A percentile compares a stretch with the other conserved stretches of the same genome.
Evolutionary conservation across 2,113 vertebrate genomes (phyloP).

Genomic region (Gasterosteus aculeatus): DNA sequence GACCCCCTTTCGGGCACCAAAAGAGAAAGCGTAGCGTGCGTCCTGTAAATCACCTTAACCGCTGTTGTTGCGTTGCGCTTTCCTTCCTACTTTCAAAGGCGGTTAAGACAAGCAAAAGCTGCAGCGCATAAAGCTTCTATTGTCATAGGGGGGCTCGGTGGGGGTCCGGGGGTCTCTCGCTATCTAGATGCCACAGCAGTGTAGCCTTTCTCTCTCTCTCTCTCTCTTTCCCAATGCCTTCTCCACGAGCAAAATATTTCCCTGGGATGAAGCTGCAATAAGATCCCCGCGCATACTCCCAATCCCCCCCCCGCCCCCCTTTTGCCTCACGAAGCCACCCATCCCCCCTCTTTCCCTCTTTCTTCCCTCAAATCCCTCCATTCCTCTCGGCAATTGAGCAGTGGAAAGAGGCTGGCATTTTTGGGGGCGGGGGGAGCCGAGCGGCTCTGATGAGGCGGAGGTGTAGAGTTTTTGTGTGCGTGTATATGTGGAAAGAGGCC

Average conservation of each 20-base stretch:
- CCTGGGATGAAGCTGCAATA: constrained; percentile 77
- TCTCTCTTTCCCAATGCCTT: constrained; percentile 53
- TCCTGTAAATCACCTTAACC: not conserved
- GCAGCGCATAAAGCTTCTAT: constrained; percentile 66
- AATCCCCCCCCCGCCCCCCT: too few species aligned
- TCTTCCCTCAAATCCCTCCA: constrained; percentile 82
- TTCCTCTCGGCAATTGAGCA: constrained; percentile 80
- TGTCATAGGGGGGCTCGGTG: constrained; percentile 59
- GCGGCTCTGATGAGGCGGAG: constrained; percentile 67
- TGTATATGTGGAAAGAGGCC: constrained; percentile 38
- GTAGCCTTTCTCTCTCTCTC: constrained; percentile 69
- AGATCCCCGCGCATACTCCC: constrained; percentile 76
- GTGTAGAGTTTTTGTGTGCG: constrained; percentile 71
- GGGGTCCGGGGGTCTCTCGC: constrained; percentile 66
- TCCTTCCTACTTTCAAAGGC: constrained; percentile 53
- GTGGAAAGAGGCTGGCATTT: constrained; percentile 82
- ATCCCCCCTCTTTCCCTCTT: constrained; percentile 75
- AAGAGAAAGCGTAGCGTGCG: not conserved
- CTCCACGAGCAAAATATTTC: constrained; percentile 72
- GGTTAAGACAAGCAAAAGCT: constrained; percentile 53
- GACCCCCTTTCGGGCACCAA: not conserved
- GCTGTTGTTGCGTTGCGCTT: constrained; percentile 41
- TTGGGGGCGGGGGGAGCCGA: constrained; percentile 65
- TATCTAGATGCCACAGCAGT: constrained; percentile 68
- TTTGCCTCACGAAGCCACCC: constrained; percentile 58